Evolutionary conservation across 2,797 vertebrate species (phyloP), one percentile per base, ranked within the genome.

Genomic region (Tolypeutes matacus): DNA sequence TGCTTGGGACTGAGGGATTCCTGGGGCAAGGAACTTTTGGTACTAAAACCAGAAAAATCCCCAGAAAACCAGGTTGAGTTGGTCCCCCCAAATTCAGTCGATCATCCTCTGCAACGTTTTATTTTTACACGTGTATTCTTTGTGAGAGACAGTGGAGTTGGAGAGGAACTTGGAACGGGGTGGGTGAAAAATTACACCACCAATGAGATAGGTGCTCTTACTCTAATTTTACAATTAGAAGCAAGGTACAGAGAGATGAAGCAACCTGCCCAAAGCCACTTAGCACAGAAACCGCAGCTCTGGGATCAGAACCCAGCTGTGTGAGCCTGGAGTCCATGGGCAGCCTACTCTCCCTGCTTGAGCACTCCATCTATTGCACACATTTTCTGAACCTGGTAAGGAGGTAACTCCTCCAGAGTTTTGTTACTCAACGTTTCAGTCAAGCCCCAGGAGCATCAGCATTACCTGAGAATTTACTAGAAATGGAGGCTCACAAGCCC

Each of bases 151-250:
- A 62, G 27, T 7, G 15, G 53, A 80, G 7, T 69, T 67, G 9
- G 49, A 62, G 39, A 83, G 9, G 53, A 77, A 78, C 25, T n/a
- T 91, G 31, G 76, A 87, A 73, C 9, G 75, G 2, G 0, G 7
- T 85, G 39, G 29, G 21, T 80, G 56, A 65, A 93, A 93, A 87
- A 29, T 36, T 78, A 67, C 73, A 78, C 34, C 10, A 53, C 23
- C 21, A 87, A 56, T 27, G 5, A 91, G 20, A 21, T 9, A 77
- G 70, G 20, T n/a, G 29, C 3, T 73, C 29, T 29, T 29, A 70
- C 36, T 88, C 36, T 65, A 78, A 78, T 69, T 86, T 94, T 92
- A 86, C 23, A 83, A 89, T 64, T 53, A 20, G 13, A 25, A 46
- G 11, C 29, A 67, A 78, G 23, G 14, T 42, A 34, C 13, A 76